Percentiles rank a stretch among this genome's conserved stretches.
Evolutionary conservation across 2,797 vertebrate species (phyloP).

Genomic region (Decapterus maruadsi): DNA sequence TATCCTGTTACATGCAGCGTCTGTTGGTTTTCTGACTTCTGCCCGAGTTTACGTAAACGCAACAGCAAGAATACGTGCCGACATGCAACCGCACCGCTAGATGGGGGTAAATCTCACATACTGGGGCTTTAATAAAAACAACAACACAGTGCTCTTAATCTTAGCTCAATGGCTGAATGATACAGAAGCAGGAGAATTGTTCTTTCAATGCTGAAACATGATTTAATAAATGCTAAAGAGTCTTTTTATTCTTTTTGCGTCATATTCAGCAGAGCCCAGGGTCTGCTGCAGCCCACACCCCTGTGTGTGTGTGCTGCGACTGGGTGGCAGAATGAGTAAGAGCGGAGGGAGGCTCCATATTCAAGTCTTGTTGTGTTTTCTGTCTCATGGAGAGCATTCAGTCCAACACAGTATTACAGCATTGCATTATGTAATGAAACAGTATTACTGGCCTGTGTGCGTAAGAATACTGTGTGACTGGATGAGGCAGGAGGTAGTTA

Average conservation of each 20-base stretch:
- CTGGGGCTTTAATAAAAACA: too few species aligned
- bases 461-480: constrained; percentile 5
- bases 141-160: too few species aligned
- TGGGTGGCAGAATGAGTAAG: constrained; percentile 3
- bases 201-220: too few species aligned
- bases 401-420: constrained; percentile 16
- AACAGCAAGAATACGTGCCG: too few species aligned
- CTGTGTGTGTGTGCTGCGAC: constrained; percentile 68
- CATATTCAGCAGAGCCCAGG: constrained; percentile 48
- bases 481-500: constrained; percentile 27
- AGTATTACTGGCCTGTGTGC: constrained; percentile 4
- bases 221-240: too few species aligned
- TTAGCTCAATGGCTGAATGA: too few species aligned
- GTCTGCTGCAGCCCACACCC: constrained; percentile 68
- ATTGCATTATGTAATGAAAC: constrained; percentile 43
- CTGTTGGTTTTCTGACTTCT: too few species aligned
- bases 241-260: neutral
- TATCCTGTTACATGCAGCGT: too few species aligned
- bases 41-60: too few species aligned
- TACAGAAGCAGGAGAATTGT: too few species aligned
- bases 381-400: constrained; percentile 2
- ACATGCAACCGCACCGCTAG: too few species aligned
- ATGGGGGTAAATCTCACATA: too few species aligned
- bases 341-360: neutral
- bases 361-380: neutral